Percentiles rank a stretch among this genome's conserved stretches.
These are phyloP conservation scores for Gyrodactylus salaris DNA, from an alignment of 1,140 invertebrate species.

Conservation along the genomic window DNA sequence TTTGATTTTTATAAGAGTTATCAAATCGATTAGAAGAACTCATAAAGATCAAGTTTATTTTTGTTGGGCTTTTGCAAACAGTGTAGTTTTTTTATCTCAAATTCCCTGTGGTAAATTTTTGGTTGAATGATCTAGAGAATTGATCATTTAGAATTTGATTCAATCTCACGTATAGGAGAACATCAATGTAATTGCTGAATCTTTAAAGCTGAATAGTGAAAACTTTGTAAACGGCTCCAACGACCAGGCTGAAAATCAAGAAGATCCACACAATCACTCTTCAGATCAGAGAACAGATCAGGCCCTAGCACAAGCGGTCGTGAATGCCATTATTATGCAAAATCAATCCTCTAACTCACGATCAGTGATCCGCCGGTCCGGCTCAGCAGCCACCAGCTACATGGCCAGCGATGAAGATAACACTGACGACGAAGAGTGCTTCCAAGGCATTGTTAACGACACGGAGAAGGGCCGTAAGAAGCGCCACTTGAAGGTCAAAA, in stretches of 20 bases:
- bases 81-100: no score
- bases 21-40: no score
- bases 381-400: not conserved
- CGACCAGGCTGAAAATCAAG: not conserved
- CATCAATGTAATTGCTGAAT: not conserved
- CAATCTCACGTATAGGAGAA: not conserved
- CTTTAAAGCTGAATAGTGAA: not conserved
- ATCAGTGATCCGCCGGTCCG: not conserved
- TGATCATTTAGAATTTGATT: no score
- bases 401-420: not conserved
- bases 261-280: no score
- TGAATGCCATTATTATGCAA: not conserved
- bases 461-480: not conserved
- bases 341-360: not conserved
- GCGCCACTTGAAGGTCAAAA: not conserved
- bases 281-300: not conserved
- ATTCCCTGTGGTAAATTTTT: no score
- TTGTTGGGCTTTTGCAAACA: no score
- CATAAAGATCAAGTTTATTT: no score
- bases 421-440: not conserved
- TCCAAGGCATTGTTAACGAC: not conserved
- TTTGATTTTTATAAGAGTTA: no score
- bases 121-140: no score
- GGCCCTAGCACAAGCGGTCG: not conserved
- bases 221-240: not conserved